A percentile compares a stretch with the other conserved stretches of the same genome.
These are phyloP conservation scores for Platycheirus rosarum DNA, from an alignment of 2,888 invertebrate species.

Conservation along the genomic window DNA sequence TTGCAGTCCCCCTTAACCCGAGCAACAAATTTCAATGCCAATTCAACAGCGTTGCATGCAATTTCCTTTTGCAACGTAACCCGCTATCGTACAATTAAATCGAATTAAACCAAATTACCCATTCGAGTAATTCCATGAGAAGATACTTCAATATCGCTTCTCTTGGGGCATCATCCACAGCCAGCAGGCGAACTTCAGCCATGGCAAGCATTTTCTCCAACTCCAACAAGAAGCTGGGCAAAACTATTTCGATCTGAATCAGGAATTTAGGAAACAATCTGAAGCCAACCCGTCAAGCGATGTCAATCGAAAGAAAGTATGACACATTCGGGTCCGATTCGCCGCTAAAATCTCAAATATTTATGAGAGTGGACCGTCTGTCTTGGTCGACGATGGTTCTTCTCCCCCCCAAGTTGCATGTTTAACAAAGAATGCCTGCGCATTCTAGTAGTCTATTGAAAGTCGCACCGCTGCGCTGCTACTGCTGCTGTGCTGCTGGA, in stretches of 20 bases:
- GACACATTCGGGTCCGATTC: constrained; percentile 70
- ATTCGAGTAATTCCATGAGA: constrained; percentile 19
- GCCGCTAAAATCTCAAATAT: constrained; percentile 69
- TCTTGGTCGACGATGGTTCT: not conserved
- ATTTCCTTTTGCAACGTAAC: constrained; percentile 58
- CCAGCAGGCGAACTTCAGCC: constrained; percentile 35
- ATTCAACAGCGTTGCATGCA: constrained; percentile 41
- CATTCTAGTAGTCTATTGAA: constrained; percentile 53
- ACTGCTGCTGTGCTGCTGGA: not conserved
- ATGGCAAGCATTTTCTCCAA: constrained; percentile 43
- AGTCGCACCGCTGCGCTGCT: not conserved
- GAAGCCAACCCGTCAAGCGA: constrained; percentile 68
- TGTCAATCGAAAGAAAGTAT: constrained; percentile 73
- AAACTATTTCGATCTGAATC: constrained; percentile 62
- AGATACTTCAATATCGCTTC: constrained; percentile 12
- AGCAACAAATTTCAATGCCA: constrained; percentile 33
- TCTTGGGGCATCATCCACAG: constrained; percentile 8
- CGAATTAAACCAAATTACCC: constrained; percentile 62
- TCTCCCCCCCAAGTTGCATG: constrained; percentile 10
- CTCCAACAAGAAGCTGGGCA: not conserved
- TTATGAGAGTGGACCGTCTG: constrained; percentile 61
- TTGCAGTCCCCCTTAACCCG: no score
- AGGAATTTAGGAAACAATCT: constrained; percentile 70
- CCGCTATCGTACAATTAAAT: constrained; percentile 69
- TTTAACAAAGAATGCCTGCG: constrained; percentile 67